Evolutionary conservation across 2,797 vertebrate genomes (phyloP).

Genomic region (Esox lucius): DNA sequence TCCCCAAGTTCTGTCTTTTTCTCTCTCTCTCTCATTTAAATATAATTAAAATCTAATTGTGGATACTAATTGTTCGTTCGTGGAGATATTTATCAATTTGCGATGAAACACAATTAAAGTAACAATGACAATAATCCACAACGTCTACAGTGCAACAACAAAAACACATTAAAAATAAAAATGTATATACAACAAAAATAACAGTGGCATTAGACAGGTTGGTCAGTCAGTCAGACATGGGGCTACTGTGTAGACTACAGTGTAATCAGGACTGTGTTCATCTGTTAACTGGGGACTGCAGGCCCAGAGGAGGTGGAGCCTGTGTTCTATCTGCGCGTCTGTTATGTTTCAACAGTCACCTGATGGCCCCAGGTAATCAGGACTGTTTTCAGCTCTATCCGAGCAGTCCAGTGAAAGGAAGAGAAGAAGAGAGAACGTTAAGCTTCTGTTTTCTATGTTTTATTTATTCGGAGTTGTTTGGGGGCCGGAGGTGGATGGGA

Average conservation of each 20-base stretch:
- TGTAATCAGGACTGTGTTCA: background rate
- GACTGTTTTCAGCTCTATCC: background rate
- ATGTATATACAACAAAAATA: too few relatives aligned
- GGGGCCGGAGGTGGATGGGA: slow-evolving; percentile 69
- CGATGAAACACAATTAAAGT: too few relatives aligned
- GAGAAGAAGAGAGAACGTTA: slow-evolving; percentile 62
- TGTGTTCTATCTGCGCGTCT: background rate
- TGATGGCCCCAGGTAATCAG: slow-evolving; percentile 28
- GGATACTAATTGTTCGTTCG: too few relatives aligned
- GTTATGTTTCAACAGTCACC: slow-evolving; percentile 27
- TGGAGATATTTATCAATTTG: too few relatives aligned
- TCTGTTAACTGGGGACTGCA: background rate
- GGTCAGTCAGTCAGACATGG: too few relatives aligned
- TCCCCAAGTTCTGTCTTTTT: too few relatives aligned
- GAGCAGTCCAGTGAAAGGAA: slow-evolving; percentile 64
- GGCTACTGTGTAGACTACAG: background rate
- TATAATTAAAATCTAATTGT: too few relatives aligned
- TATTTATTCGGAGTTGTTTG: slow-evolving; percentile 27
- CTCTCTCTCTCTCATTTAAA: background rate
- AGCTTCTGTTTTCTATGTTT: slow-evolving; percentile 6
- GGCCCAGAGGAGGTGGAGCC: background rate
- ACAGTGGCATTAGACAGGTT: too few relatives aligned
- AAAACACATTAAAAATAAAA: too few relatives aligned
- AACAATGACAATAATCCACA: too few relatives aligned
- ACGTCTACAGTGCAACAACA: too few relatives aligned